Conservation (phyloP, 2,888 invertebrate genomes). For the Marasmarcha lunaedactyla region DNA sequence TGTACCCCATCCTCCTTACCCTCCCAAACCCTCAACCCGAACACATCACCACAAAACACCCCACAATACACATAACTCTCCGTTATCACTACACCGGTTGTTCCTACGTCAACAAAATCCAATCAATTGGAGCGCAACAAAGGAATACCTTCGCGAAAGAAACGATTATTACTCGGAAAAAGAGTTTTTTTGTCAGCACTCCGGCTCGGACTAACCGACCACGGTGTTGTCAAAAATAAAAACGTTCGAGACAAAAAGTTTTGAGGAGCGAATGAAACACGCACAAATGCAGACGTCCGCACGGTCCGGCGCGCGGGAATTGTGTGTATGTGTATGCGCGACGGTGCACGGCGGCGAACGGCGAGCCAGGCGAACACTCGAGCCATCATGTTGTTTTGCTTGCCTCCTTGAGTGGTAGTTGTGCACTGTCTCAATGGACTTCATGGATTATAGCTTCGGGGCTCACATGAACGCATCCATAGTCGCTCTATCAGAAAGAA, state of each 20-base stretch:
- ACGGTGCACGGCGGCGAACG: slow-evolving; percentile 5
- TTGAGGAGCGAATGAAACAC: not conserved
- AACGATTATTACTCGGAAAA: not conserved
- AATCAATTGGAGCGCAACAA: slow-evolving; percentile 13
- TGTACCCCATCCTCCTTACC: slow-evolving; percentile 80
- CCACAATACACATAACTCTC: slow-evolving; percentile 56
- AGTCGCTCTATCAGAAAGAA: too few species aligned
- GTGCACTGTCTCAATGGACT: too few species aligned
- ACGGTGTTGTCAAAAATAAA: slow-evolving; percentile 25
- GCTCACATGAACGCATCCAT: too few species aligned
- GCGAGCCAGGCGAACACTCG: too few species aligned
- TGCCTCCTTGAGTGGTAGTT: too few species aligned
- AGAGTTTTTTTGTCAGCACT: slow-evolving; percentile 20
- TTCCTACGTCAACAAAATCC: slow-evolving; percentile 34
- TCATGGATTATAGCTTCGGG: too few species aligned
- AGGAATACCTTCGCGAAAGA: slow-evolving; percentile 1
- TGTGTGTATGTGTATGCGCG: slow-evolving; percentile 8
- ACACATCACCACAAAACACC: slow-evolving; percentile 58
- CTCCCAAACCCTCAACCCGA: slow-evolving; percentile 27
- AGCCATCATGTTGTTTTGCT: too few species aligned
- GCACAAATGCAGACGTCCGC: not conserved
- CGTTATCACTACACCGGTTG: slow-evolving; percentile 46
- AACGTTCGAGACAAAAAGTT: slow-evolving; percentile 28
- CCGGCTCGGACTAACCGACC: slow-evolving; percentile 18
- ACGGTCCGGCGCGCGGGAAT: not conserved